Evolutionary conservation across 2,797 vertebrate species (phyloP).

Genomic region (Cottoperca gobio): DNA sequence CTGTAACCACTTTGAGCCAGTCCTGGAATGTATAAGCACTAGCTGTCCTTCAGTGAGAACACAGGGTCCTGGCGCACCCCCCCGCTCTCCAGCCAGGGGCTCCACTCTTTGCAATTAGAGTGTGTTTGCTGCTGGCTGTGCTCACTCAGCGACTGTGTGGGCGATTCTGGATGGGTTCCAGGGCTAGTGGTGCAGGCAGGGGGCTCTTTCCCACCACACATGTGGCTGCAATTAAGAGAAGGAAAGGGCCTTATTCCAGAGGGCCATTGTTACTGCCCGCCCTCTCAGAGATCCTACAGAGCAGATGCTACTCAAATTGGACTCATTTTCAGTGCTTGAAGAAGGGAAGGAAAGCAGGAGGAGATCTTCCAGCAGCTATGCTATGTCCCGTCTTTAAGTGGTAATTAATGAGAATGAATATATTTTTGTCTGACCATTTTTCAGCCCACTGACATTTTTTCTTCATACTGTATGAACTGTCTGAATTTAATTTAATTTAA

Average conservation of each 20-base stretch:
- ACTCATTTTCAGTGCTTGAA: constrained; percentile 68
- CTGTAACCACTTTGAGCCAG: constrained; percentile 63
- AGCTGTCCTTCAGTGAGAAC: constrained; percentile 77
- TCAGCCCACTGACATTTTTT: constrained; percentile 49
- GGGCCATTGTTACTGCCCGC: constrained; percentile 74
- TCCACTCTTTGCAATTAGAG: constrained; percentile 84
- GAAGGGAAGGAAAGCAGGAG: constrained; percentile 55
- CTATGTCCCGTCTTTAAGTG: constrained; percentile 57
- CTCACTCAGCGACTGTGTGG: constrained; percentile 78
- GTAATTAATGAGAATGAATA: constrained; percentile 65
- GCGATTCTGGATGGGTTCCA: constrained; percentile 77
- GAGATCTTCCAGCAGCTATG: constrained; percentile 51
- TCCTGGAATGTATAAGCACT: constrained; percentile 72
- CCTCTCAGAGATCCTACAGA: constrained; percentile 75
- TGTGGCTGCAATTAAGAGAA: constrained; percentile 81
- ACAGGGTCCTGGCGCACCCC: constrained; percentile 66
- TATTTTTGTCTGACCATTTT: constrained; percentile 63
- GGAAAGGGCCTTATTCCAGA: constrained; percentile 79
- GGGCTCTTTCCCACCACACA: constrained; percentile 77
- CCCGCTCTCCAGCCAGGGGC: constrained; percentile 75
- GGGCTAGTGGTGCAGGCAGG: constrained; percentile 74
- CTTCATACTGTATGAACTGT: constrained; percentile 3
- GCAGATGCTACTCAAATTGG: constrained; percentile 80
- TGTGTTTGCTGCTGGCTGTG: constrained; percentile 80
- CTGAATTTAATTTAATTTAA: constrained; percentile 33